Conservation (phyloP, 2,888 invertebrate species). For the Ennomos quercinarius region DNA sequence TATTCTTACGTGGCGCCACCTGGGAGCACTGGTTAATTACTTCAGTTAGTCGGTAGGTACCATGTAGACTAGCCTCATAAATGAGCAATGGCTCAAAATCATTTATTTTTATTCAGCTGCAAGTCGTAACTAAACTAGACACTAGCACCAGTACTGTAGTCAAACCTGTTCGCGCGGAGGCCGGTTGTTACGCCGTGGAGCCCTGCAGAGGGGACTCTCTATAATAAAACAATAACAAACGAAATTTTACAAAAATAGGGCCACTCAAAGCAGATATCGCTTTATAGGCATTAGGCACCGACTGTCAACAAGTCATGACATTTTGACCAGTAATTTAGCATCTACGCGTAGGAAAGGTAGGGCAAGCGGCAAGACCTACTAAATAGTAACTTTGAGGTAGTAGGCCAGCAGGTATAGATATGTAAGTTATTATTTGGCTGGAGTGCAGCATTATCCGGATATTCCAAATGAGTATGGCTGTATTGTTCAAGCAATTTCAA, state of each 20-base stretch:
- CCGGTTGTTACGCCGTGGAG: slow-evolving; percentile 41
- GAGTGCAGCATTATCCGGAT: no score
- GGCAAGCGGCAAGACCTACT: no score
- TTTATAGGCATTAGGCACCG: neutral
- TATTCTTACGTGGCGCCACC: no score
- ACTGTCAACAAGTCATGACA: slow-evolving; percentile 34
- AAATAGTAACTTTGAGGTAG: no score
- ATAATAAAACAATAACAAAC: slow-evolving; percentile 56
- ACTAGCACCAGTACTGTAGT: slow-evolving; percentile 48
- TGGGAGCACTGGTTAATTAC: no score
- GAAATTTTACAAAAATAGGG: slow-evolving; percentile 55
- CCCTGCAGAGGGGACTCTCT: slow-evolving; percentile 44
- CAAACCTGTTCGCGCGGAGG: slow-evolving; percentile 70
- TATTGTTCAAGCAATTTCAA: no score
- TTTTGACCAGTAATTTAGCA: slow-evolving; percentile 14
- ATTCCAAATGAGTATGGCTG: no score
- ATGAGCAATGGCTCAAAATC: neutral
- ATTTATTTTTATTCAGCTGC: slow-evolving; percentile 3
- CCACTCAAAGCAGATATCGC: slow-evolving; percentile 20
- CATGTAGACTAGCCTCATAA: no score
- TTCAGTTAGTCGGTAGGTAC: no score
- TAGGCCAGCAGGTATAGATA: no score
- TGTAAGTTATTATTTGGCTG: no score
- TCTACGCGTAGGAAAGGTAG: no score
- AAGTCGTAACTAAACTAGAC: slow-evolving; percentile 6